Percentiles rank a stretch among this genome's conserved stretches.
These are phyloP conservation scores for Pantherophis vulpinus DNA, from an alignment of 2,797 vertebrate species.

Conservation along the genomic window DNA sequence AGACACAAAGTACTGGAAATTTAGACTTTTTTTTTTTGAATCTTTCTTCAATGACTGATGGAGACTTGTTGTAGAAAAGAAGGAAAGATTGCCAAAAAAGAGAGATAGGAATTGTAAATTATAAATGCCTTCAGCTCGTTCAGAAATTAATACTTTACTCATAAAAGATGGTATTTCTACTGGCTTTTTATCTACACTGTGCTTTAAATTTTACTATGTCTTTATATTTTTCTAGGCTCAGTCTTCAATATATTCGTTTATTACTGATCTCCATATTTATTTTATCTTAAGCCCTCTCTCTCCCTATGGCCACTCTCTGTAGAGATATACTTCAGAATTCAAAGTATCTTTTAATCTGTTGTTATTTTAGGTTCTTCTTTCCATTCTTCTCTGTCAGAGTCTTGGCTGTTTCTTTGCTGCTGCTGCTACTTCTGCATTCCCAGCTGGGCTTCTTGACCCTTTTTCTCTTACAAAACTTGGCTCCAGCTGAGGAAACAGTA, in stretches of 20 bases:
- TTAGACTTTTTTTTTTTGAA: background rate
- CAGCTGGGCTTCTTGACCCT: background rate
- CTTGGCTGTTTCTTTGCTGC: background rate
- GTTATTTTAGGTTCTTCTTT: background rate
- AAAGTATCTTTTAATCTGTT: background rate
- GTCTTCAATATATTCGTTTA: background rate
- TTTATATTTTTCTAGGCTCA: background rate
- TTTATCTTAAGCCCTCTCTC: background rate
- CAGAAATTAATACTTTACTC: background rate
- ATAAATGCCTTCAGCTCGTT: background rate
- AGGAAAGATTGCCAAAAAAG: background rate
- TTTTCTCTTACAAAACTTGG: background rate
- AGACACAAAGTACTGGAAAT: background rate
- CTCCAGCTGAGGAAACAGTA: background rate
- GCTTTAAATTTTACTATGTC: background rate
- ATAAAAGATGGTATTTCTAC: background rate
- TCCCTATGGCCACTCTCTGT: background rate
- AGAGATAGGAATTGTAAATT: background rate
- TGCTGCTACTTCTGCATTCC: background rate
- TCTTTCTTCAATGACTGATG: background rate
- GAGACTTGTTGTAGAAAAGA: background rate
- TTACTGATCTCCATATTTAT: background rate
- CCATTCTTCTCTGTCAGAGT: background rate
- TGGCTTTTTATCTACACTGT: background rate
- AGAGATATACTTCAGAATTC: background rate